phyloP scores from a whole-genome alignment of 2,797 vertebrate genomes.

The Oceanodroma leucorhoa region DNA sequence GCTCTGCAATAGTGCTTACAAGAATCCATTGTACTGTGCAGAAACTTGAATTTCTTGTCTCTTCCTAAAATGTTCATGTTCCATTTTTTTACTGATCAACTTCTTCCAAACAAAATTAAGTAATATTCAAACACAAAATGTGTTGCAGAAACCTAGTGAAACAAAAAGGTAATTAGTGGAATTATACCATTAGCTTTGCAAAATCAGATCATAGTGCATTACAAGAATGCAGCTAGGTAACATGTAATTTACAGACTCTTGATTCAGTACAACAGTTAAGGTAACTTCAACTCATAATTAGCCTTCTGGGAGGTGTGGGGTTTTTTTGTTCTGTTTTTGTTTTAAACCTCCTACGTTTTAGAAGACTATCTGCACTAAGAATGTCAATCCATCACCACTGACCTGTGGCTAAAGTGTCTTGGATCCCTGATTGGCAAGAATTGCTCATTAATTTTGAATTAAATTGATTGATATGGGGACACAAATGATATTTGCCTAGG shows the following conservation, averaged over 20 bases:
- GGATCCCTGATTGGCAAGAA: neutral
- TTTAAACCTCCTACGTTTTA: neutral
- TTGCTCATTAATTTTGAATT: neutral
- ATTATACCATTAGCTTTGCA: neutral
- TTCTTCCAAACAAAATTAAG: constrained; percentile 74
- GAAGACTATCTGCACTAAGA: neutral
- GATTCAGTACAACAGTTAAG: neutral
- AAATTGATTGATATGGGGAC: neutral
- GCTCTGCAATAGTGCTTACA: constrained; percentile 67
- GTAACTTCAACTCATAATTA: neutral
- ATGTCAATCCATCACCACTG: neutral
- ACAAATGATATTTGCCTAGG: neutral
- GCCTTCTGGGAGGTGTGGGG: neutral
- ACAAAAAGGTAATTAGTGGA: constrained; percentile 17
- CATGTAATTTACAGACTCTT: neutral
- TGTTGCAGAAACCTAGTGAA: constrained; percentile 72
- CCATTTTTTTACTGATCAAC: constrained; percentile 53
- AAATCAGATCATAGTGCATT: neutral
- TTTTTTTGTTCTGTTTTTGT: neutral
- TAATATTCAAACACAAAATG: constrained; percentile 70
- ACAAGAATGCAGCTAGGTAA: neutral
- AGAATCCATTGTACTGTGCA: constrained; percentile 58
- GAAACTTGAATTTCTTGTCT: constrained; percentile 63
- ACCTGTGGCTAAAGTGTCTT: neutral
- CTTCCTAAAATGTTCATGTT: constrained; percentile 67